Evolutionary conservation across 2,797 vertebrate species (phyloP), one percentile per base, ranked within the genome.

Genomic region (Pterois miles): DNA sequence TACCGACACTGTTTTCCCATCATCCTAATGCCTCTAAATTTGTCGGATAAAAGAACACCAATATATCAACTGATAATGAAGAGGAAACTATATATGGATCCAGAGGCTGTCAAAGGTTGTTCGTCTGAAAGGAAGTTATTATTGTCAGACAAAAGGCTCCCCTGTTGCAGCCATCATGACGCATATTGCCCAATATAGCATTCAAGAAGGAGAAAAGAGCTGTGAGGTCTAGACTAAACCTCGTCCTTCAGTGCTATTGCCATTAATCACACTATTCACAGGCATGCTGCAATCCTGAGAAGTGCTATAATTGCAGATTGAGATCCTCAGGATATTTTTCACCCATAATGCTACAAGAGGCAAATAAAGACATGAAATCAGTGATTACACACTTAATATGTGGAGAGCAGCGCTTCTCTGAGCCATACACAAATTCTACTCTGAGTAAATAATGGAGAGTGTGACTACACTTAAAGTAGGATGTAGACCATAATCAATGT

Each of bases 311-410:
- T 89, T 85, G 74, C 76, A 85, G 46, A 79, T 83, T 88, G 62
- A 34, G 50, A 79, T 87, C 60, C 80, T 38, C 56, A 20, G 75
- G 82, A 81, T 87, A 76, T 91, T 93, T 90, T 91, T 64, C 79
- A 56, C 31, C 82, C 78, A 91, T 92, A 92, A 86, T 91, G 73
- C 54, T 67, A 72, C 50, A 70, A 90, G 84, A 90, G 82, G 86
- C 79, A 84, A 89, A 91, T 81, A 80, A 85, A 85, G 81, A 80
- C 74, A 82, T 67, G 16, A 57, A 86, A 84, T 84, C 76, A 36
- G 76, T 88, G 85, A 86, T 87, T 89, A 80, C 71, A 85, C 68
- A 79, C 71, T 83, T 73, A 73, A 38, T 66, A 77, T 29, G 50
- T 36, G 25, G 36, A 82, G 77, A 83, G 71, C 29, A 64, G 67